phyloP scores from a whole-genome alignment of 2,888 invertebrate genomes.

The Amphipyra tragopoginis region DNA sequence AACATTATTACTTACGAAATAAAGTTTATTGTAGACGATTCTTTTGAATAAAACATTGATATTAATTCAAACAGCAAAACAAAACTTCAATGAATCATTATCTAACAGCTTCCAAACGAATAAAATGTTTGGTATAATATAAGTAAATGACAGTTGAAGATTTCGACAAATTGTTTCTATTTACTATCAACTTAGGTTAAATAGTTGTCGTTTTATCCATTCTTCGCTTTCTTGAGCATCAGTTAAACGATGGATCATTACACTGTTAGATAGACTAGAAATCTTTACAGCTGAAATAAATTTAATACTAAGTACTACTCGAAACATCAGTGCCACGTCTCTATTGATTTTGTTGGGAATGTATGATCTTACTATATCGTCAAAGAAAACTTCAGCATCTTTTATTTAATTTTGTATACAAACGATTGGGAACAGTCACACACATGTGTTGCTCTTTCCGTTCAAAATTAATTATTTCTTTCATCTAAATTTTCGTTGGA shows the following conservation, averaged over 20 bases:
- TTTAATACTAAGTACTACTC: not conserved
- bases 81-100: too few species aligned
- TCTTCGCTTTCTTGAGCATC: too few species aligned
- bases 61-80: too few species aligned
- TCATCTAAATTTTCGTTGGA: slow-evolving; percentile 18
- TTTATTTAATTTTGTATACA: slow-evolving; percentile 16
- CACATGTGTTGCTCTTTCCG: slow-evolving; percentile 28
- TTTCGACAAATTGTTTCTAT: too few species aligned
- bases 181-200: too few species aligned
- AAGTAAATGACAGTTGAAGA: too few species aligned
- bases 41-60: too few species aligned
- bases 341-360: slow-evolving; percentile 3
- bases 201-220: too few species aligned
- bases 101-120: too few species aligned
- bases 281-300: not conserved
- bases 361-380: slow-evolving; percentile 2
- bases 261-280: not conserved
- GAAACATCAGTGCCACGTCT: not conserved
- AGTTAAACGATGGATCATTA: not conserved
- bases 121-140: too few species aligned
- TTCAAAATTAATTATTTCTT: slow-evolving; percentile 16
- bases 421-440: slow-evolving; percentile 11
- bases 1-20: too few species aligned
- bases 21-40: too few species aligned
- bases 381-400: slow-evolving; percentile 7